Evolutionary conservation across 2,888 invertebrate species (phyloP).

Genomic region (Pilophorus perplexus): DNA sequence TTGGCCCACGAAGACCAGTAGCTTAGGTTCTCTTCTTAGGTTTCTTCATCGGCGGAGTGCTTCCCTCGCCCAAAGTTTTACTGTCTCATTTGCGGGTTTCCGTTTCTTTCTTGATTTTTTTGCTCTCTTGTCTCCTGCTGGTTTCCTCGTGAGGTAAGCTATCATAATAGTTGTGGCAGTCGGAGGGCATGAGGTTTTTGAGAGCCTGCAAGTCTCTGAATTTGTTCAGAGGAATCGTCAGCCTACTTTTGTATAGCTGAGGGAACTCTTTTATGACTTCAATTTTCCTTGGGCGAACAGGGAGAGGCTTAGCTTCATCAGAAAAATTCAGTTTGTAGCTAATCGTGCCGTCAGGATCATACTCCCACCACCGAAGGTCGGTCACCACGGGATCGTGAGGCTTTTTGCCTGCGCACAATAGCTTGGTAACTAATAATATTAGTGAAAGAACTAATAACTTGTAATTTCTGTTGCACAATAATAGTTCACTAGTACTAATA

Average conservation of each 20-base stretch:
- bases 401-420: background rate
- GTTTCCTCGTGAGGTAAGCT: too few relatives aligned
- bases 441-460: too few relatives aligned
- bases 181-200: background rate
- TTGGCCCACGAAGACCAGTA: too few relatives aligned
- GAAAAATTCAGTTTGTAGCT: background rate
- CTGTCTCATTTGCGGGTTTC: background rate
- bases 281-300: background rate
- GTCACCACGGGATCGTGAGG: slow-evolving; percentile 1
- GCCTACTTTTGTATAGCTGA: background rate
- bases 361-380: background rate
- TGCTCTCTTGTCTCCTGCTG: background rate
- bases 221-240: slow-evolving; percentile 3
- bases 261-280: background rate
- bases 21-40: too few relatives aligned
- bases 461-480: too few relatives aligned
- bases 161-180: background rate
- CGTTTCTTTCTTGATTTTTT: background rate
- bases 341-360: slow-evolving; percentile 1
- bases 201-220: background rate
- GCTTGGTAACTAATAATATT: too few relatives aligned
- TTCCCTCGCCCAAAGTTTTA: too few relatives aligned
- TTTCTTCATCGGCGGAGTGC: too few relatives aligned
- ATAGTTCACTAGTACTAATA: too few relatives aligned
- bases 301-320: background rate